Conservation (phyloP, 1,140 invertebrate species). For the Antheraea pernyi region DNA sequence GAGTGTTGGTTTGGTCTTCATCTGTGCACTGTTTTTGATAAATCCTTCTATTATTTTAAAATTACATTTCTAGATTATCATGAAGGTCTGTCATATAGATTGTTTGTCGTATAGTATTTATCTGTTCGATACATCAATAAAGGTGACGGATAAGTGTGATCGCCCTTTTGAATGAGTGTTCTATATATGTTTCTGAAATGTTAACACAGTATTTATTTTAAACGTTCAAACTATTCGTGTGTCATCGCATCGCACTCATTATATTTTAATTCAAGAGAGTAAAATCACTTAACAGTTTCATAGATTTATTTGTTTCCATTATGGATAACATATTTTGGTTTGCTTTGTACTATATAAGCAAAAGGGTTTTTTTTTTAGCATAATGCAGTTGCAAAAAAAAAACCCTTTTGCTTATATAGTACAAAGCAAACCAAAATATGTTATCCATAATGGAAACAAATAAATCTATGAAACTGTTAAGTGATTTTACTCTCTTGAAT, state of each 20-base stretch:
- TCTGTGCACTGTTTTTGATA: too few relatives aligned
- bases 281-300: background rate
- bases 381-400: too few relatives aligned
- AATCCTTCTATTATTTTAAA: too few relatives aligned
- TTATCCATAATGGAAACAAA: background rate
- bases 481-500: background rate
- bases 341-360: background rate
- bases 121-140: conserved; percentile 70
- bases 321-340: background rate
- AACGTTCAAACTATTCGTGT: background rate
- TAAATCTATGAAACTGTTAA: background rate
- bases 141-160: conserved; percentile 59
- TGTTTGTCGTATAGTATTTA: too few relatives aligned
- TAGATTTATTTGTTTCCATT: background rate
- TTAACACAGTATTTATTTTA: background rate
- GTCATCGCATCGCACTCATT: background rate
- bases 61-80: too few relatives aligned
- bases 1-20: too few relatives aligned
- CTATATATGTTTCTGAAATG: background rate
- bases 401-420: background rate
- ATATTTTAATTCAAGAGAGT: background rate
- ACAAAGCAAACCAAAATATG: background rate
- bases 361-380: too few relatives aligned
- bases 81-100: too few relatives aligned
- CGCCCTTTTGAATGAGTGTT: background rate